Conservation (phyloP, 1,140 invertebrate genomes). For the Oncopodura yosiiana region DNA sequence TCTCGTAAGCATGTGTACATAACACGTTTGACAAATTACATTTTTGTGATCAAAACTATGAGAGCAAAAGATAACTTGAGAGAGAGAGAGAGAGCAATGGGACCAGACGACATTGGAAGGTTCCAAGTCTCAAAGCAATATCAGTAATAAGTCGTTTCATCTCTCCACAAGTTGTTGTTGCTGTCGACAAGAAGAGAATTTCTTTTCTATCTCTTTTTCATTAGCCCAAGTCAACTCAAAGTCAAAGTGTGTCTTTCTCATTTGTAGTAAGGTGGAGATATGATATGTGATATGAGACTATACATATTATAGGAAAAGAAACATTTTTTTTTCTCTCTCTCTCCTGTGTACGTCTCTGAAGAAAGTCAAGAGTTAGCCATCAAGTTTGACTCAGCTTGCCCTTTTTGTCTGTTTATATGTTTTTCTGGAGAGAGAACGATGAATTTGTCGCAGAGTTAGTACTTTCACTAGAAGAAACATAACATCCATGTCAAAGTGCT, state of each 20-base stretch:
- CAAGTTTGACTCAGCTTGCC: slow-evolving; percentile 1
- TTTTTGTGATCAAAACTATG: slow-evolving; percentile 19
- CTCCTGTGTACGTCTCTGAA: background rate
- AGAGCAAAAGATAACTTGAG: background rate
- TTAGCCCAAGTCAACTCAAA: slow-evolving; percentile 23
- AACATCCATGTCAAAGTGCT: slow-evolving; percentile 28
- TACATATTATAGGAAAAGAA: background rate
- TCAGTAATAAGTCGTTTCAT: slow-evolving; percentile 7
- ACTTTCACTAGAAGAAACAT: background rate
- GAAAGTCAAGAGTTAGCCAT: slow-evolving; percentile 1
- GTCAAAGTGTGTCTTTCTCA: slow-evolving; percentile 21
- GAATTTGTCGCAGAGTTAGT: slow-evolving; percentile 25
- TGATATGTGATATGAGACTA: background rate
- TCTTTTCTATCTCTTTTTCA: slow-evolving; percentile 20
- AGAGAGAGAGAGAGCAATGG: slow-evolving; percentile 14
- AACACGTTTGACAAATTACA: slow-evolving; percentile 24
- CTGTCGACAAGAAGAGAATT: too few relatives aligned
- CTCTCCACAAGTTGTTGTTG: slow-evolving; percentile 19
- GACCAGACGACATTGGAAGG: slow-evolving; percentile 1
- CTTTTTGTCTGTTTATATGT: background rate
- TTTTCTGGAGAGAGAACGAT: slow-evolving; percentile 18
- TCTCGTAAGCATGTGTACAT: background rate
- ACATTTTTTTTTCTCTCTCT: slow-evolving; percentile 1
- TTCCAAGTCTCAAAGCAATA: slow-evolving; percentile 18
- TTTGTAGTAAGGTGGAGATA: slow-evolving; percentile 1